Percentiles rank a stretch among this genome's conserved stretches.
Evolutionary conservation across 1,140 invertebrate genomes (phyloP).

Genomic region (Anoplophora glabripennis): DNA sequence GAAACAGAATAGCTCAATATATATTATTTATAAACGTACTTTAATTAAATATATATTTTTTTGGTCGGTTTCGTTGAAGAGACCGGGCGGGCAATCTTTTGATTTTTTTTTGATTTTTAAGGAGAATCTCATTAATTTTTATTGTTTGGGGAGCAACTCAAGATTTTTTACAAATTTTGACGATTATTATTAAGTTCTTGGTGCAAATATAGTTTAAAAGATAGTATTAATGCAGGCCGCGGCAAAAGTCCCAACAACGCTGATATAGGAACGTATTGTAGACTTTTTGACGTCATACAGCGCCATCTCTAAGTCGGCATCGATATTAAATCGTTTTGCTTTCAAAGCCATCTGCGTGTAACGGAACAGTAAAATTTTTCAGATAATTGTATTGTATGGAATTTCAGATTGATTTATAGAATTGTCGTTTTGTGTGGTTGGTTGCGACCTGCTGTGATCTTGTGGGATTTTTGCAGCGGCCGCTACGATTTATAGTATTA

Average conservation of each 20-base stretch:
- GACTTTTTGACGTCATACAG: no score
- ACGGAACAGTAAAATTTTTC: no score
- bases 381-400: no score
- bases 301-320: no score
- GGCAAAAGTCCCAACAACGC: not conserved
- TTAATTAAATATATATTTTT: slow-evolving; percentile 12
- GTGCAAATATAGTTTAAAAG: slow-evolving; percentile 23
- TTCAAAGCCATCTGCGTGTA: no score
- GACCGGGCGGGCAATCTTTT: not conserved
- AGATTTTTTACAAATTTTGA: slow-evolving; percentile 1
- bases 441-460: slow-evolving; percentile 19
- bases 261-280: not conserved
- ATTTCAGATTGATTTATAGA: no score
- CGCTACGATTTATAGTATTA: not conserved
- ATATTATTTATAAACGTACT: slow-evolving; percentile 15
- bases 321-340: no score
- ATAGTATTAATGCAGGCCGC: slow-evolving; percentile 23
- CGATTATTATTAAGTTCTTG: slow-evolving; percentile 24
- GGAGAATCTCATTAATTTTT: not conserved
- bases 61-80: not conserved
- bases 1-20: slow-evolving; percentile 14
- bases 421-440: no score
- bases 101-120: slow-evolving; percentile 2
- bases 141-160: not conserved
- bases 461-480: slow-evolving; percentile 19